These are phyloP conservation scores for Sebastes elongatus DNA, from an alignment of 2,797 vertebrate genomes.

Conservation along the genomic window DNA sequence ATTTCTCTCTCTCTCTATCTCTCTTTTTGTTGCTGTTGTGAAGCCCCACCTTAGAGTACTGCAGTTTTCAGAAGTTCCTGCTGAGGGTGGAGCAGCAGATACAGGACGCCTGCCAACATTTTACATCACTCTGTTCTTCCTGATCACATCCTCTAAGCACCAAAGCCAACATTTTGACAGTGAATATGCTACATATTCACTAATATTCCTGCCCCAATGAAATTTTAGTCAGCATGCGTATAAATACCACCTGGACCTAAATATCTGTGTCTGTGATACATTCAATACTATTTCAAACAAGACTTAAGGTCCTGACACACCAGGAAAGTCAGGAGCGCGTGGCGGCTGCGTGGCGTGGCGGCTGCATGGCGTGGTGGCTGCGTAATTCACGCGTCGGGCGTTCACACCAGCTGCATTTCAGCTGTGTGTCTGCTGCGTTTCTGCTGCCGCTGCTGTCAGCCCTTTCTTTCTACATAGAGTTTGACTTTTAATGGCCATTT, in stretches of 20 bases:
- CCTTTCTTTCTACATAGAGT: too few relatives aligned
- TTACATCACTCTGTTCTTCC: background rate
- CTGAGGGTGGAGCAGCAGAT: conserved; percentile 20
- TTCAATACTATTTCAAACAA: background rate
- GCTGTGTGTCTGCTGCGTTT: too few relatives aligned
- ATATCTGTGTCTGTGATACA: background rate
- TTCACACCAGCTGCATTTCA: too few relatives aligned
- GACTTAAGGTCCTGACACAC: too few relatives aligned
- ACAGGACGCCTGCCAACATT: background rate
- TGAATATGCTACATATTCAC: background rate
- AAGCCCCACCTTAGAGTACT: conserved; percentile 46
- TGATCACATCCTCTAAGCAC: background rate
- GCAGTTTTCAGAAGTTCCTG: conserved; percentile 44
- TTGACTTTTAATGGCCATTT: too few relatives aligned
- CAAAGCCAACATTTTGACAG: background rate
- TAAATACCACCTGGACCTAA: background rate
- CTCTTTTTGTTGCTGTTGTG: conserved; percentile 2
- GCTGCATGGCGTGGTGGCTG: too few relatives aligned
- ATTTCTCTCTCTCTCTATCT: background rate
- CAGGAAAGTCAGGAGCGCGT: too few relatives aligned
- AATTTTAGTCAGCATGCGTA: background rate
- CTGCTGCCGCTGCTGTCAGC: too few relatives aligned
- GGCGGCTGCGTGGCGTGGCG: too few relatives aligned
- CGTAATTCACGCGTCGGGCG: too few relatives aligned
- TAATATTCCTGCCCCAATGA: background rate